phyloP scores from a whole-genome alignment of 2,113 vertebrate species.

The Anguilla japonica region DNA sequence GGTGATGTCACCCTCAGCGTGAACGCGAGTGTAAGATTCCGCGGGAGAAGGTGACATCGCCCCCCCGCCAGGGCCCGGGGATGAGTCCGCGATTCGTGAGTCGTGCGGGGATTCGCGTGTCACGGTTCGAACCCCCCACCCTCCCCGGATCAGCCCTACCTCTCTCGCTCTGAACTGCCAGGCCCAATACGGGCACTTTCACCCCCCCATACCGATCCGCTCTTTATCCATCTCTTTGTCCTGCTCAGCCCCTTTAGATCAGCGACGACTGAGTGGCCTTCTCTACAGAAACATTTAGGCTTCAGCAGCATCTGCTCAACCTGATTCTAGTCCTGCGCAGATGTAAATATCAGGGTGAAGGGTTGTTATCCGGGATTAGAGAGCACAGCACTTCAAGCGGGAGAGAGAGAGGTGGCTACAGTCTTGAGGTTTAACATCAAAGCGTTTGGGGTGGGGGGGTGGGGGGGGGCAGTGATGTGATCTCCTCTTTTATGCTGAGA shows the following conservation, averaged over 20 bases:
- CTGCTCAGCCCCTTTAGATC: not conserved
- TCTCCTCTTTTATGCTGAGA: conserved; percentile 8
- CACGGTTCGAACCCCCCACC: not conserved
- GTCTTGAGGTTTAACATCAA: not conserved
- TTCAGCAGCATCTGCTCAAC: not conserved
- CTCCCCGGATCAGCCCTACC: not conserved
- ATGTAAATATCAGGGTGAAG: not conserved
- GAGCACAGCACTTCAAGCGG: not conserved
- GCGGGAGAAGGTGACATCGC: not conserved
- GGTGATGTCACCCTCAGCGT: not conserved
- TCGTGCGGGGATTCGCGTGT: not conserved
- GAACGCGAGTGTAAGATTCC: not conserved
- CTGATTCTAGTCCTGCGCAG: not conserved
- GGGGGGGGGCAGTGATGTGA: not conserved
- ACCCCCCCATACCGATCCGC: no score
- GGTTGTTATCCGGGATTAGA: not conserved
- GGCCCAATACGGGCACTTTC: no score
- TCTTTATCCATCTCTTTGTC: not conserved
- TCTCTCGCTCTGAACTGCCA: not conserved
- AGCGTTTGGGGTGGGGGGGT: not conserved
- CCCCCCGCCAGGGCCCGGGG: no score
- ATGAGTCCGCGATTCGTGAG: not conserved
- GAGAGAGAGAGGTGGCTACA: not conserved
- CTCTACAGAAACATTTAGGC: not conserved
- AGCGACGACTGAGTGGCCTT: not conserved